Percentiles rank a stretch among this genome's conserved stretches.
Conservation (phyloP, 2,797 vertebrate species). For the Gastrophryne carolinensis region DNA sequence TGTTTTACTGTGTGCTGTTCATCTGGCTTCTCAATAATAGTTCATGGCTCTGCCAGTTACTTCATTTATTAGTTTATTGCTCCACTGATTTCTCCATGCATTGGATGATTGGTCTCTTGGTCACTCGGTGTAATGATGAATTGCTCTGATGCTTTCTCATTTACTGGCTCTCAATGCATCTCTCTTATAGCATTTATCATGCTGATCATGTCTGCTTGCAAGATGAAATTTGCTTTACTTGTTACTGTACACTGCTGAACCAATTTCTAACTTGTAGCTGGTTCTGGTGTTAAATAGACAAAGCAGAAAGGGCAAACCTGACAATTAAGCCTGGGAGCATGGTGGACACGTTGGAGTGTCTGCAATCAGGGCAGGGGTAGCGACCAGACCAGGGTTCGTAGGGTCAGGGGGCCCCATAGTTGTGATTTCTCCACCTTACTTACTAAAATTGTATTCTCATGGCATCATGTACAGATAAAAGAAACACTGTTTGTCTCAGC, state of each 20-base stretch:
- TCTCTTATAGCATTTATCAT: not conserved
- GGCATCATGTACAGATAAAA: too few relatives aligned
- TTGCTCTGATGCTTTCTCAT: not conserved
- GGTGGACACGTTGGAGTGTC: too few relatives aligned
- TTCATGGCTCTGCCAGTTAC: conserved; percentile 6
- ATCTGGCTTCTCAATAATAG: not conserved
- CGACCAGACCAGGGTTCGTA: too few relatives aligned
- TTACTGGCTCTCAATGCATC: not conserved
- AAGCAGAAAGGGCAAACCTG: too few relatives aligned
- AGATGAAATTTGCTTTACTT: not conserved
- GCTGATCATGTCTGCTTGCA: not conserved
- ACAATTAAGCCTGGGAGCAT: too few relatives aligned
- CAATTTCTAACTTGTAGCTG: too few relatives aligned
- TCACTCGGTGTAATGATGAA: conserved; percentile 4
- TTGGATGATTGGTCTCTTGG: not conserved
- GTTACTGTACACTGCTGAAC: not conserved
- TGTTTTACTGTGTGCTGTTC: not conserved
- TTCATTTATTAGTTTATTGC: not conserved
- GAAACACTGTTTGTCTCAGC: too few relatives aligned
- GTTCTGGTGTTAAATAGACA: too few relatives aligned
- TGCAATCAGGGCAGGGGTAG: too few relatives aligned
- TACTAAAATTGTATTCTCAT: too few relatives aligned
- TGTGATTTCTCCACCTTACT: too few relatives aligned
- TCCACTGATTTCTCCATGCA: not conserved
- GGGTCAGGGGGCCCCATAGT: too few relatives aligned